Conservation (phyloP, 2,797 vertebrate genomes). For the Tinamus major region DNA sequence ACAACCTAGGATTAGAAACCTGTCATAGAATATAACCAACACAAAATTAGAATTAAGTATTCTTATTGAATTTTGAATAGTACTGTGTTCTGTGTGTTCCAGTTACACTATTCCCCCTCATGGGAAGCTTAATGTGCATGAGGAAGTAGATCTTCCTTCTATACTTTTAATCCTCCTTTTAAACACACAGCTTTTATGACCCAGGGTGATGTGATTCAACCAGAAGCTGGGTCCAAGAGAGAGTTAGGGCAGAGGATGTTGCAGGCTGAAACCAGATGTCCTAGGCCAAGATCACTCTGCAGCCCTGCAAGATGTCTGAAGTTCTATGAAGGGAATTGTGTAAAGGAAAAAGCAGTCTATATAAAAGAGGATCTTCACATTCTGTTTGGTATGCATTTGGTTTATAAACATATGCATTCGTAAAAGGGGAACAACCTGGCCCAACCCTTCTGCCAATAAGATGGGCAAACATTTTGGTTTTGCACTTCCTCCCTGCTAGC, state of each 20-base stretch:
- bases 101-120: background rate
- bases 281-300: background rate
- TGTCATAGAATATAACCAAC: background rate
- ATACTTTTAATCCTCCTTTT: background rate
- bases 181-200: background rate
- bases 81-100: background rate
- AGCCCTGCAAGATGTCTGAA: background rate
- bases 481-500: background rate
- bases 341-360: background rate
- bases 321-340: background rate
- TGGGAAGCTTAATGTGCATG: background rate
- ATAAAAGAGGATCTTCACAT: background rate
- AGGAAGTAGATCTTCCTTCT: background rate
- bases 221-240: background rate
- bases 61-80: background rate
- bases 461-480: background rate
- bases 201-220: background rate
- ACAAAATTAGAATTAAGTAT: constrained; percentile 7
- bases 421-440: background rate
- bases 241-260: background rate
- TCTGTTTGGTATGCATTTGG: background rate
- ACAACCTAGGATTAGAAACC: background rate
- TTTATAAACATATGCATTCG: background rate
- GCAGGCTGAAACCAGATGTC: background rate
- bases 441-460: background rate